Base-by-base conservation (phyloP, 1,140 invertebrate genomes). In the Danaus plexippus region DNA sequence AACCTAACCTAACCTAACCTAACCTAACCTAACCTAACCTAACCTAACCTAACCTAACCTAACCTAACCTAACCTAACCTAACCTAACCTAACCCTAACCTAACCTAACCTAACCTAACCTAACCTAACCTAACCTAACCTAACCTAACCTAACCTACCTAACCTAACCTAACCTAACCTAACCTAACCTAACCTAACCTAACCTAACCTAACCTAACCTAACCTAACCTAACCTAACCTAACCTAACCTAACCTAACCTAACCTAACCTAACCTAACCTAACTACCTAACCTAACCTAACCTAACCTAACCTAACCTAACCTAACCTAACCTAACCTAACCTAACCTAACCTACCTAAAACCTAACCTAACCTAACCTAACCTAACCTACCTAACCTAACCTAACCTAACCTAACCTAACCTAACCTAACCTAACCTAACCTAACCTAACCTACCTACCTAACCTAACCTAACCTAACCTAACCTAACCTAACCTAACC, bases 31-130 rank as follows among this genome's bases (percentile, higher is more conserved):
- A n/a, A n/a, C n/a, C 11, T 42, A 42, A 4, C 32, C 22, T 51
- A 11, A 15, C 45, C 40, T 42, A 22, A 56, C 77, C 72, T 80
- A 64, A 82, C n/a, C n/a, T n/a, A n/a, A n/a, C n/a, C n/a, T n/a
- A n/a, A n/a, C n/a, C n/a, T n/a, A n/a, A n/a, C n/a, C n/a, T n/a
- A n/a, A n/a, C n/a, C n/a, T n/a, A n/a, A n/a, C n/a, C n/a, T n/a
- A n/a, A n/a, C n/a, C n/a, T n/a, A n/a, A n/a, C n/a, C n/a, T n/a
- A n/a, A n/a, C n/a, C n/a, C n/a, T n/a, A n/a, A n/a, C n/a, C n/a
- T n/a, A n/a, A n/a, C n/a, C n/a, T n/a, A n/a, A n/a, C n/a, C n/a
- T n/a, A n/a, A n/a, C n/a, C n/a, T n/a, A n/a, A n/a, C n/a, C n/a
- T n/a, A n/a, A n/a, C n/a, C n/a, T n/a, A n/a, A n/a, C n/a, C n/a